Base-by-base conservation (phyloP, 2,888 invertebrate genomes). In the Heteromyza rotundicornis region DNA sequence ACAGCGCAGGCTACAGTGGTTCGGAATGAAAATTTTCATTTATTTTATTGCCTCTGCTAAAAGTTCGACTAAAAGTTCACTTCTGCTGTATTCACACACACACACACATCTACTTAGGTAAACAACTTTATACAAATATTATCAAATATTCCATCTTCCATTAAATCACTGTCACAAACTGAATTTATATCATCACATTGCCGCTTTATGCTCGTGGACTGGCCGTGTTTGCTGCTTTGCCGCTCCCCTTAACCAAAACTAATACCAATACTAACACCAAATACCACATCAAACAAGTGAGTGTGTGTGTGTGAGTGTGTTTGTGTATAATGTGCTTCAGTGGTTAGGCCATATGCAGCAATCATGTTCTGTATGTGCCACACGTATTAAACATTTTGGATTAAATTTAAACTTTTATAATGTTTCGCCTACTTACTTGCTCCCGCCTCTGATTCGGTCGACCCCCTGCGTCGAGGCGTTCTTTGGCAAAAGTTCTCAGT, bases 111-210 rank as follows among this genome's bases (percentile, higher is more conserved):
- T 10, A 27, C 10, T 27, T 27, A 27, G 10, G 27, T 27, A 27
- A 5, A 27, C 27, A 27, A 27, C 27, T 27, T 7, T 10, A 27
- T 40, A 40, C 10, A 40, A 8, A 16, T 12, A 47, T 53, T 55
- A 50, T 60, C 55, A 60, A 51, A 60, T 40, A 40, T 40, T 35
- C 55, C 51, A 51, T 50, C 55, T 49, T 19, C 56, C 55, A 55
- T 56, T 56, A 56, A 60, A 60, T 60, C 60, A 60, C 54, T 60
- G 60, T 56, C 60, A 60, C 60, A 51, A 47, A 60, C 24, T 60
- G 51, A 60, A 51, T 60, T 51, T 51, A 60, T 60, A 56, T 51
- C 54, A 54, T 20, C 54, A 35, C 36, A 36, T 54, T 54, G 36
- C n/a, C n/a, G n/a, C n/a, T n/a, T n/a, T n/a, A n/a, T n/a, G n/a